Percentiles rank a stretch among this genome's conserved stretches.
These are phyloP conservation scores for Diadegma fenestrale DNA, from an alignment of 2,888 invertebrate species.

Conservation along the genomic window DNA sequence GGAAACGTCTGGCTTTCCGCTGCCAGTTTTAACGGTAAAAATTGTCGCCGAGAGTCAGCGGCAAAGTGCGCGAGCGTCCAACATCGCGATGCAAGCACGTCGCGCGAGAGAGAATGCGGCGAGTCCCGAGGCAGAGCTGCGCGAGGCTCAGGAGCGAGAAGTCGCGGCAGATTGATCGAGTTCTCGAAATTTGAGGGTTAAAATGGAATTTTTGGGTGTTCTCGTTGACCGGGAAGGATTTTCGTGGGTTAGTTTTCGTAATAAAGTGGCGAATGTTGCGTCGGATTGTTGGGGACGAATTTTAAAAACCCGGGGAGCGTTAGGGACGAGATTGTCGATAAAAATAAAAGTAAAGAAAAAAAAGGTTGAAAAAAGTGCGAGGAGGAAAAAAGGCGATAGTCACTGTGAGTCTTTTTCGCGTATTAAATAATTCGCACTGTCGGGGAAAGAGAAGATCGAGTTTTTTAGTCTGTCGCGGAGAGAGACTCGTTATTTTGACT, in stretches of 20 bases:
- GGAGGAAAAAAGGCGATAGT: conserved; percentile 28
- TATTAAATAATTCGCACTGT: conserved; percentile 15
- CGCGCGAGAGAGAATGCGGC: neutral
- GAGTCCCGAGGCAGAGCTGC: conserved; percentile 44
- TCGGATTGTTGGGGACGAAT: neutral
- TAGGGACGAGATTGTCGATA: conserved; percentile 24
- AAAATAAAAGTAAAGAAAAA: conserved; percentile 27
- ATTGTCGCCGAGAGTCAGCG: neutral
- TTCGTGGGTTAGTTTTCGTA: neutral
- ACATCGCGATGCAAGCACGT: neutral
- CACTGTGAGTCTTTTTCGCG: neutral
- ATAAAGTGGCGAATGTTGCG: neutral
- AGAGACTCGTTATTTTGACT: conserved; percentile 45
- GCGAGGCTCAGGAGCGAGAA: conserved; percentile 10
- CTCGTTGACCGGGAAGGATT: neutral
- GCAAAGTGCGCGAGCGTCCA: neutral
- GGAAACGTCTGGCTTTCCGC: neutral
- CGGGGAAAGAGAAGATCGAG: conserved; percentile 16
- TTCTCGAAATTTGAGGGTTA: conserved; percentile 18
- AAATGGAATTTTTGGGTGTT: neutral
- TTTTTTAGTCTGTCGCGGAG: conserved; percentile 16
- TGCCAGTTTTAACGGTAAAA: conserved; percentile 15
- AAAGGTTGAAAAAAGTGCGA: neutral
- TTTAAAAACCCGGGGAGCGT: conserved; percentile 8
- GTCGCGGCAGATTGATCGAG: neutral